These are phyloP conservation scores for Orbicella faveolata DNA, from an alignment of 64 coral and sea anemone species.

Conservation along the genomic window DNA sequence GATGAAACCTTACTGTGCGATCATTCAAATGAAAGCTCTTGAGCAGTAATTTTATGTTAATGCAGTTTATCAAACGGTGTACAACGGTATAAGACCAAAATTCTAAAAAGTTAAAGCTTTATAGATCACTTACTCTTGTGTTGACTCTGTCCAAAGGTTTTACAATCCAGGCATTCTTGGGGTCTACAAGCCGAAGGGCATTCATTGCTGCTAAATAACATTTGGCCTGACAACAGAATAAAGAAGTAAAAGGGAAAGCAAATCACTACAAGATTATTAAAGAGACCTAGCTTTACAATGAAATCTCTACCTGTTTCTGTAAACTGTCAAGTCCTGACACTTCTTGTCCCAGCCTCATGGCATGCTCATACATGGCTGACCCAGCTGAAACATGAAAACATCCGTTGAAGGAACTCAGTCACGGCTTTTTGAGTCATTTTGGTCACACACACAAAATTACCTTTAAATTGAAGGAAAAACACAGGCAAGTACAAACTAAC, in stretches of 20 bases:
- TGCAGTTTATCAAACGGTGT: no score
- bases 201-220: constrained; percentile 98
- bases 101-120: no score
- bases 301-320: constrained; percentile 82
- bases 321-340: constrained; percentile 78
- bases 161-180: constrained; percentile 96
- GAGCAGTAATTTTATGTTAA: background rate
- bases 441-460: no score
- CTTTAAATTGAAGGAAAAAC: no score
- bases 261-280: no score
- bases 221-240: constrained; percentile 68
- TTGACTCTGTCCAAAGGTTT: constrained; percentile 84
- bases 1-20: background rate
- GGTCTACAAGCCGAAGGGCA: constrained; percentile 80
- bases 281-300: no score
- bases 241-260: background rate
- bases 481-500: no score
- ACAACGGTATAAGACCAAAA: no score
- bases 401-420: no score
- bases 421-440: no score
- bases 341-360: constrained; percentile 82
- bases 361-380: constrained; percentile 93
- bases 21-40: background rate
- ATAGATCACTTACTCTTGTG: constrained; percentile 50
- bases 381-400: constrained; percentile 60